Percentiles rank a stretch among this genome's conserved stretches.
phyloP scores from a whole-genome alignment of 2,888 invertebrate species.

The Dugesia japonica region DNA sequence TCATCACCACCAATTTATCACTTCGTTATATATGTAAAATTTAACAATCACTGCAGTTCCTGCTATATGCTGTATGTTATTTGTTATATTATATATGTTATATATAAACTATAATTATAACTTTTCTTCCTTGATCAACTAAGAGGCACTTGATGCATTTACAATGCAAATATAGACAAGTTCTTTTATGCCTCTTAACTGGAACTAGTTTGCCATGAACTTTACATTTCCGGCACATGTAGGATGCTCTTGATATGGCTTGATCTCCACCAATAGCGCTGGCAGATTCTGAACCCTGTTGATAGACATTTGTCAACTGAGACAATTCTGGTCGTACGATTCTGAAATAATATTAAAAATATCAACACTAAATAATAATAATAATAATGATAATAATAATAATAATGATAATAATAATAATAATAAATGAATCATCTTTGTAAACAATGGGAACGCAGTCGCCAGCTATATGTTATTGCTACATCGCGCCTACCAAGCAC shows the following conservation, averaged over 20 bases:
- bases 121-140: conserved; percentile 33
- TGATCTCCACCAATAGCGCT: neutral
- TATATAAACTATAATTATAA: neutral
- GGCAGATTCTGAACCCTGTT: conserved; percentile 10
- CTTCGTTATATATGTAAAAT: neutral
- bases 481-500: neutral
- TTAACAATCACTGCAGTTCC: neutral
- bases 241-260: conserved; percentile 28
- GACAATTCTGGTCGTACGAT: neutral
- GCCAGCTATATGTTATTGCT: neutral
- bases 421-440: neutral
- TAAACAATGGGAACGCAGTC: conserved; percentile 9
- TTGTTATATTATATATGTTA: no score
- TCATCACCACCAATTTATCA: conserved; percentile 16
- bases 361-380: neutral
- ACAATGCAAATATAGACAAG: conserved; percentile 34
- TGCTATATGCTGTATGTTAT: no score
- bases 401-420: neutral
- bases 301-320: neutral
- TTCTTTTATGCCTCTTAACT: conserved; percentile 34
- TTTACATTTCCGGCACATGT: conserved; percentile 35
- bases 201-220: conserved; percentile 33
- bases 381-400: neutral
- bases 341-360: neutral
- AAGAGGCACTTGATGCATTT: conserved; percentile 31